Evolutionary conservation across 2,797 vertebrate genomes (phyloP).

Genomic region (Eospalax fontanierii): DNA sequence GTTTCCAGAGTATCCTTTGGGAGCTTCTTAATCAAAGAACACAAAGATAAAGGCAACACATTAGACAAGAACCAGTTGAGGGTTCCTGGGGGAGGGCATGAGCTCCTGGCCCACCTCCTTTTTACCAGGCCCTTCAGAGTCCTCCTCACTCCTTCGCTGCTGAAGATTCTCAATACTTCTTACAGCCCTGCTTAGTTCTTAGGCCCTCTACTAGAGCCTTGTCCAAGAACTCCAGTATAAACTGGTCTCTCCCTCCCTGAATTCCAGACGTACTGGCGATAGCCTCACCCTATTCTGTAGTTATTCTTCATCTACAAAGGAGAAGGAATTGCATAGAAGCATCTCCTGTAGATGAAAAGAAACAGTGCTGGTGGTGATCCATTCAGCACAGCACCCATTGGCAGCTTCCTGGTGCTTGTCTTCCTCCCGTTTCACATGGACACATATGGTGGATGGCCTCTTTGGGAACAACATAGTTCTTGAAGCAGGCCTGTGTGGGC

Average conservation of each 20-base stretch:
- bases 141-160: neutral
- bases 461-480: constrained; percentile 23
- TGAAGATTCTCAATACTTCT: neutral
- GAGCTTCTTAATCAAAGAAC: neutral
- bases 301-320: constrained; percentile 31
- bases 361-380: too few species aligned
- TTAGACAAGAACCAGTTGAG: neutral
- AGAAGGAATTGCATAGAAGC: neutral
- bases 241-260: neutral
- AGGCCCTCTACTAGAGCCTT: neutral
- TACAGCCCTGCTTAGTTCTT: neutral
- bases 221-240: neutral
- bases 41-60: neutral
- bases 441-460: neutral
- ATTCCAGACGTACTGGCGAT: neutral
- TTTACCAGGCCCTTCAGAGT: neutral
- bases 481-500: neutral
- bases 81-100: neutral
- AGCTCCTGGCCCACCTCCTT: neutral
- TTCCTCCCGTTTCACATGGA: neutral
- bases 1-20: neutral
- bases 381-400: neutral
- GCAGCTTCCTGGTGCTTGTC: neutral
- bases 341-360: neutral
- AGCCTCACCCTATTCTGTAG: neutral